Conservation (phyloP, 1,140 invertebrate species). For the Heliconius congener region DNA sequence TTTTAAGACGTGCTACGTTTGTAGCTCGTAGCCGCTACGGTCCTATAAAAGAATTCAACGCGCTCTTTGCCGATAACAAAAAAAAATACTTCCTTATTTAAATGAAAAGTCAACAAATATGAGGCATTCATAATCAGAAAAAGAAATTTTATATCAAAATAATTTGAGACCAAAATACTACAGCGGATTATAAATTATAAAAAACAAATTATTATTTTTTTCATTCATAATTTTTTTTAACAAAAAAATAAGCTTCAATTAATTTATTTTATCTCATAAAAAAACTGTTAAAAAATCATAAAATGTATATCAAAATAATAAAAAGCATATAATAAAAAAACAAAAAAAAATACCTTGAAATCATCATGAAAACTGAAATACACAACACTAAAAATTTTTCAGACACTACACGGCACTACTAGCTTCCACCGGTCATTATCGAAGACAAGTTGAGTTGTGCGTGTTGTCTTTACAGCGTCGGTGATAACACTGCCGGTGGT, state of each 20-base stretch:
- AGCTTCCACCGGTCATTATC: constrained; percentile 40
- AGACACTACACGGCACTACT: constrained; percentile 44
- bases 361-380: constrained; percentile 39
- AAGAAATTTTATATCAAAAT: no score
- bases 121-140: no score
- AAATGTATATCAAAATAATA: neutral
- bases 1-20: constrained; percentile 36
- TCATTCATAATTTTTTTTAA: no score
- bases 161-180: no score
- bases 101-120: no score
- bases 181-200: no score
- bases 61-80: neutral
- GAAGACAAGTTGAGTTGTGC: constrained; percentile 36
- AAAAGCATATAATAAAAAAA: neutral
- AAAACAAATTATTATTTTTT: no score
- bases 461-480: constrained; percentile 59
- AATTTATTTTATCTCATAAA: no score
- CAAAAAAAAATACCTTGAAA: constrained; percentile 39
- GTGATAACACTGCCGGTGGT: constrained; percentile 53
- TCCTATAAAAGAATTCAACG: constrained; percentile 47
- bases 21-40: constrained; percentile 49
- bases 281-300: no score
- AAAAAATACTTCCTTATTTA: no score
- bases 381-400: constrained; percentile 40
- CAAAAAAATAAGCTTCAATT: no score